A percentile compares a stretch with the other conserved stretches of the same genome.
Conservation (phyloP, 2,113 vertebrate genomes). For the Xiphias gladius region DNA sequence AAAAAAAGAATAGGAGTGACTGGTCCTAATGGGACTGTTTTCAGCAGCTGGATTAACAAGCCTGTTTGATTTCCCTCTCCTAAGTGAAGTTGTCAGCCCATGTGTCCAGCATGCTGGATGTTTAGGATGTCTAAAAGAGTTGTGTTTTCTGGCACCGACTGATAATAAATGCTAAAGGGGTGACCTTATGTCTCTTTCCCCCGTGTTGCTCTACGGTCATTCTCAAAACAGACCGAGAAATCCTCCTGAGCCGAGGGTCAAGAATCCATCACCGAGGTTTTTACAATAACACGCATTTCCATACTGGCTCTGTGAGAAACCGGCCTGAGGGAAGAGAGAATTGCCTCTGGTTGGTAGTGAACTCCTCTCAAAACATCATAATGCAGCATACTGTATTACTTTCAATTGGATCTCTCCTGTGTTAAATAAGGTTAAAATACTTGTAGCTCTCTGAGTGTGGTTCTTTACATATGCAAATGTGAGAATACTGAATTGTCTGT, state of each 20-base stretch:
- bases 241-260: constrained; percentile 74
- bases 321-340: constrained; percentile 33
- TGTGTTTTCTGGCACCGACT: constrained; percentile 79
- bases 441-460: constrained; percentile 55
- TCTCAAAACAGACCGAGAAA: constrained; percentile 78
- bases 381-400: constrained; percentile 55
- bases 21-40: constrained; percentile 74
- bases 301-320: constrained; percentile 66
- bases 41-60: constrained; percentile 83
- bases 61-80: constrained; percentile 73
- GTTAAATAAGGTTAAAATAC: constrained; percentile 74
- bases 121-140: constrained; percentile 75
- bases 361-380: constrained; percentile 59
- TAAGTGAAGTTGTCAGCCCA: constrained; percentile 76
- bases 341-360: constrained; percentile 29
- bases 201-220: constrained; percentile 70
- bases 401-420: constrained; percentile 52
- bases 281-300: constrained; percentile 73
- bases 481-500: constrained; percentile 58
- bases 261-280: constrained; percentile 69
- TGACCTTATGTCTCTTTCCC: constrained; percentile 71
- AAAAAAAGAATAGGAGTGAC: constrained; percentile 73
- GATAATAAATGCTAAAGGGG: constrained; percentile 74
- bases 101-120: constrained; percentile 75
- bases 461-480: constrained; percentile 77